phyloP scores from a whole-genome alignment of 2,888 invertebrate genomes.

The Patella ulyssiponensis region DNA sequence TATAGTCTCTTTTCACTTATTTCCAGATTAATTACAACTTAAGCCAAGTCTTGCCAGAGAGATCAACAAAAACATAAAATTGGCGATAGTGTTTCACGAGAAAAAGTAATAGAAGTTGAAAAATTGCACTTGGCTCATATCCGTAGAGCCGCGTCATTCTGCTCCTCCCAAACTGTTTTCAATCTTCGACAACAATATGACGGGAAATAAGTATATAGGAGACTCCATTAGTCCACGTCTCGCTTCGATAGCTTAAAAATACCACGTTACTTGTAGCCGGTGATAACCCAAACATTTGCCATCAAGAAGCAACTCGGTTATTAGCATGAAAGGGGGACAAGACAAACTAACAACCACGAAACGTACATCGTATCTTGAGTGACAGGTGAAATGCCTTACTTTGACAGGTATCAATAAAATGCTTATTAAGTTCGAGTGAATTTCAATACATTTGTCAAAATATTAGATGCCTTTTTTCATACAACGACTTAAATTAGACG shows the following conservation, averaged over 20 bases:
- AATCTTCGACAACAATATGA: constrained; percentile 3
- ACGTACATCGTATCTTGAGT: neutral
- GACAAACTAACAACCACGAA: neutral
- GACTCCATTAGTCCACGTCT: constrained; percentile 3
- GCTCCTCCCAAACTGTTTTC: constrained; percentile 8
- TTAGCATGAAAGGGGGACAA: neutral
- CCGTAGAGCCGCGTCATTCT: neutral
- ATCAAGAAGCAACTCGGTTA: neutral
- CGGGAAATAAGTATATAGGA: constrained; percentile 11
- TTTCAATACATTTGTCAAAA: constrained; percentile 12
- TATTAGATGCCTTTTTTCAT: constrained; percentile 1
- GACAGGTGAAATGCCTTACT: neutral
- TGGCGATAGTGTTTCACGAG: no score
- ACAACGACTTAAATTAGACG: no score
- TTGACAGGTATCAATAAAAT: constrained; percentile 12
- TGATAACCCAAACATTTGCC: constrained; percentile 5
- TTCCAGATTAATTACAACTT: no score
- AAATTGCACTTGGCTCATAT: constrained; percentile 3
- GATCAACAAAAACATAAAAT: no score
- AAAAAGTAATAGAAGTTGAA: neutral
- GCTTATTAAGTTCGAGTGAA: neutral
- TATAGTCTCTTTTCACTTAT: no score
- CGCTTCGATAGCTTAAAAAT: neutral
- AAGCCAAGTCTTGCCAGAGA: no score
- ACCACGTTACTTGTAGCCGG: neutral